Base-by-base conservation (phyloP, 2,113 vertebrate species). In the Eubucco bourcierii region DNA sequence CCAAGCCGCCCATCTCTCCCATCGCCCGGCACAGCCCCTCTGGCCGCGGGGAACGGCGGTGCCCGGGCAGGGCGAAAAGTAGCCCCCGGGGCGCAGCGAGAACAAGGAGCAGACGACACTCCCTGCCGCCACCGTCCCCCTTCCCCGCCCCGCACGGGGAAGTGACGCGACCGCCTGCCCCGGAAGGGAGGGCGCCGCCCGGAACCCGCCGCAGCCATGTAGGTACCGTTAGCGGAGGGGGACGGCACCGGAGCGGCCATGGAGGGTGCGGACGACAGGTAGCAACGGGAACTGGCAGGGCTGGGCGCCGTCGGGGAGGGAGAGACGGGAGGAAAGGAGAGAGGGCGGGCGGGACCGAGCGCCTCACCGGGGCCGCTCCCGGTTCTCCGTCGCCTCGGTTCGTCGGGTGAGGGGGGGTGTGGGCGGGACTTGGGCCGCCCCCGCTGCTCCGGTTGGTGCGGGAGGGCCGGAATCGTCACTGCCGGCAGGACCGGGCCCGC, bases 231-330 rank as follows among this genome's bases (percentile, higher is more conserved):
- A 63, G 47, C 47, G 80, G 39, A 68, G 73, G 44, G 80, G 72
- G 46, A 44, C 66, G 50, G 55, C 29, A 34, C 10, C 18, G 64
- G 18, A 59, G 81, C 47, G 19, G 56, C 75, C 79, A 94, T 93
- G 94, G 84, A 93, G 58, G 72, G 88, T 13, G 56, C 37, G 6
- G 71, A 79, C 4, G 70, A 61, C 20, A 93, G 93, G 93, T 90
- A 92, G 41, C 31, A 8, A 61, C 68, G 61, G 50, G 47, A 21
- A 18, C 23, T 20, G 52, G 37, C 63, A 24, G 28, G 24, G 58
- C 29, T 10, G 5, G 9, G 46, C n/a, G 27, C 70, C 31, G 31
- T 34, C 21, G 24, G 29, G 24, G 39, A 19, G 39, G 11, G 63
- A 39, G 63, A 23, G 4, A 50, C 47, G 10, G 59, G 59, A 33